Evolutionary conservation across 1,140 invertebrate species (phyloP).

Genomic region (Physella acuta): DNA sequence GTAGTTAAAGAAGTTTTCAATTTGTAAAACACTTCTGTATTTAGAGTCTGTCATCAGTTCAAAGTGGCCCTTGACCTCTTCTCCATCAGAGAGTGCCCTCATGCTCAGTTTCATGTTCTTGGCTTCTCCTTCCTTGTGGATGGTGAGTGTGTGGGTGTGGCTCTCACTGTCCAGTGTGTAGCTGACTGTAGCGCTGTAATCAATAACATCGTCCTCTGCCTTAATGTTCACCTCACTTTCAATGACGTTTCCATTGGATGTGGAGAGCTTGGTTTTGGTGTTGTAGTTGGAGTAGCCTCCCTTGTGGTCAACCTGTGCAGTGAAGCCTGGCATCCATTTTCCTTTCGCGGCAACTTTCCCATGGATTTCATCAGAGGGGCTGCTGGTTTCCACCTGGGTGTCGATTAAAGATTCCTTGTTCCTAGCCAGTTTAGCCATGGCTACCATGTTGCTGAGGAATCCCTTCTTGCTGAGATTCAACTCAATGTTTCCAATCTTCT

Average conservation of each 20-base stretch:
- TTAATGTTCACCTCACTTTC: slow-evolving; percentile 5
- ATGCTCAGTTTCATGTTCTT: slow-evolving; percentile 2
- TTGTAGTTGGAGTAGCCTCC: slow-evolving; percentile 1
- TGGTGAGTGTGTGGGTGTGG: neutral
- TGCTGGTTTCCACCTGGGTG: neutral
- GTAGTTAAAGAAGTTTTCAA: neutral
- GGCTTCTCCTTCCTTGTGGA: slow-evolving; percentile 8
- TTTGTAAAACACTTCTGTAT: neutral
- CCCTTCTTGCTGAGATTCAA: neutral
- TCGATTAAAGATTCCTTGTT: neutral
- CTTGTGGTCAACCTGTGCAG: neutral
- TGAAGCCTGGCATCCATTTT: neutral
- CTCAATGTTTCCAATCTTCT: slow-evolving; percentile 10
- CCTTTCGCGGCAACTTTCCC: neutral
- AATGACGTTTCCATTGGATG: neutral
- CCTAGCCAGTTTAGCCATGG: neutral
- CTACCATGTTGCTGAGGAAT: slow-evolving; percentile 1
- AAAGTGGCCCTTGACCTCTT: neutral
- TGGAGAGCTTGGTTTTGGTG: neutral
- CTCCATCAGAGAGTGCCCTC: neutral
- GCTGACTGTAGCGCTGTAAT: neutral
- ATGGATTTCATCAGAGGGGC: neutral
- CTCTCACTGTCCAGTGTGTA: neutral
- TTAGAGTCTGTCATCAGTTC: neutral
- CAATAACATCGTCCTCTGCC: neutral